phyloP scores from a whole-genome alignment of 1,140 invertebrate species.

The Orius insidiosus region DNA sequence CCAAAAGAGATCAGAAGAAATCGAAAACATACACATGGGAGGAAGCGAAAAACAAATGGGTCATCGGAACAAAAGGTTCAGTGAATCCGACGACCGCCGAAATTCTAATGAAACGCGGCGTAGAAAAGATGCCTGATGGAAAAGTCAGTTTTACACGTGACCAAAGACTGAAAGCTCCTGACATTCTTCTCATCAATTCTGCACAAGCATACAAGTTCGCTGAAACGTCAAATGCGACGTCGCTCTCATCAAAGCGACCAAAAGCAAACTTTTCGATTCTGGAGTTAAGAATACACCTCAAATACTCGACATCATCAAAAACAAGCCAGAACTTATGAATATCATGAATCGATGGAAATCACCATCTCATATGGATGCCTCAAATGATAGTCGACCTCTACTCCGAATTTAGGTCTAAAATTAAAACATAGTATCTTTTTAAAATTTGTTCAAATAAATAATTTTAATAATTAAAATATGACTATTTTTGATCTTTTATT shows the following conservation, averaged over 20 bases:
- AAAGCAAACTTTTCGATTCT: slow-evolving; percentile 46
- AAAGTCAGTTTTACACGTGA: slow-evolving; percentile 50
- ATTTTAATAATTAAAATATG: background rate
- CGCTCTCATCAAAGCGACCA: slow-evolving; percentile 50
- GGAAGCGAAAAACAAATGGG: slow-evolving; percentile 22
- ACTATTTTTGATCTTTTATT: no score
- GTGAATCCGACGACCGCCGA: slow-evolving; percentile 44
- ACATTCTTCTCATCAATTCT: slow-evolving; percentile 42
- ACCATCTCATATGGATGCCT: slow-evolving; percentile 66
- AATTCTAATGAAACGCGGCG: slow-evolving; percentile 52
- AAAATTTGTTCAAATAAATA: no score
- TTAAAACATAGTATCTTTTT: background rate
- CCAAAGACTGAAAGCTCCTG: slow-evolving; percentile 34
- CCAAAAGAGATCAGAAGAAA: slow-evolving; percentile 25
- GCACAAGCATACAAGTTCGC: slow-evolving; percentile 51
- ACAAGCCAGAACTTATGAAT: slow-evolving; percentile 39
- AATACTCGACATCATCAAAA: slow-evolving; percentile 45
- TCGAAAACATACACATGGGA: slow-evolving; percentile 12
- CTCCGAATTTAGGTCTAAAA: background rate
- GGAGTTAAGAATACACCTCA: slow-evolving; percentile 39
- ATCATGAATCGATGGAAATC: slow-evolving; percentile 56
- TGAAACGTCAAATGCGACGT: slow-evolving; percentile 51
- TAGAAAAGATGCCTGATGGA: slow-evolving; percentile 29
- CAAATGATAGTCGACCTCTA: slow-evolving; percentile 34
- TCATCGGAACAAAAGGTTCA: slow-evolving; percentile 47